phyloP scores from a whole-genome alignment of 1,140 invertebrate genomes.

The Cryptotermes secundus region DNA sequence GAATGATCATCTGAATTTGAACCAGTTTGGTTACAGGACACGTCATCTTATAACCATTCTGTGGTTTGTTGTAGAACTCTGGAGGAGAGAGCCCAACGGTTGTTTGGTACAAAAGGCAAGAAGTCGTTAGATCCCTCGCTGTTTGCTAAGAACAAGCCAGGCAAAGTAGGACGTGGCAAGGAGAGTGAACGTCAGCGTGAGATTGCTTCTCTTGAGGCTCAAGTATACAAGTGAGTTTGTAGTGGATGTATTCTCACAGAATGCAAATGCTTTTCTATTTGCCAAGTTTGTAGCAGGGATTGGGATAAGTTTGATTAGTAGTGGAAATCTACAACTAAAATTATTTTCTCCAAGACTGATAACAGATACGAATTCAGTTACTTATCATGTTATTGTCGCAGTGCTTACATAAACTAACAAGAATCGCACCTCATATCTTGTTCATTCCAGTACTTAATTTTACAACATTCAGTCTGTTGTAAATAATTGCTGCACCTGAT shows the following conservation, averaged over 20 bases:
- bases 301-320: not conserved
- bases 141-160: conserved; percentile 80
- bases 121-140: conserved; percentile 85
- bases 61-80: conserved; percentile 64
- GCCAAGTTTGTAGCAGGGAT: not conserved
- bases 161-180: conserved; percentile 59
- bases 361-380: too few relatives aligned
- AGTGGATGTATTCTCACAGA: not conserved
- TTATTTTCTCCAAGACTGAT: not conserved
- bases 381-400: too few relatives aligned
- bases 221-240: conserved; percentile 70
- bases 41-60: too few relatives aligned
- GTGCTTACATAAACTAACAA: too few relatives aligned
- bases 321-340: not conserved
- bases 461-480: too few relatives aligned
- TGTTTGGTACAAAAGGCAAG: conserved; percentile 95
- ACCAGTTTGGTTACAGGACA: too few relatives aligned
- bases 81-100: conserved; percentile 92
- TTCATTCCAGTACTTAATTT: too few relatives aligned
- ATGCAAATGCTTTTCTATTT: not conserved
- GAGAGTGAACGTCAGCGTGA: conserved; percentile 77
- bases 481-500: too few relatives aligned
- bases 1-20: too few relatives aligned
- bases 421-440: too few relatives aligned
- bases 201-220: conserved; percentile 82